Conservation (phyloP, 2,888 invertebrate species). For the Molorchus minor region DNA sequence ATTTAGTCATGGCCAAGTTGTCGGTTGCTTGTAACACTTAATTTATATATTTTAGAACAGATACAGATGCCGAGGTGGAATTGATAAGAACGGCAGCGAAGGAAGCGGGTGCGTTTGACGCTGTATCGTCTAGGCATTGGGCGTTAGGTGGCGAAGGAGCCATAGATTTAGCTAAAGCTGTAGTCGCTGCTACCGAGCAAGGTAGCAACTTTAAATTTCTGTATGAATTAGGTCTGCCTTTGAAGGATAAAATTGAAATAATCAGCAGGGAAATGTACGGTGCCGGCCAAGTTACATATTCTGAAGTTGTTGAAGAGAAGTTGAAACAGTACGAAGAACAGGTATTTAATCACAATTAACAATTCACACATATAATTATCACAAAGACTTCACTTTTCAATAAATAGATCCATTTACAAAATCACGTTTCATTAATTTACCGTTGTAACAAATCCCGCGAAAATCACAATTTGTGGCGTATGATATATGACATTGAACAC, state of each 20-base stretch:
- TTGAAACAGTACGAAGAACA: slow-evolving; percentile 77
- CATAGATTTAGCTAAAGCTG: slow-evolving; percentile 83
- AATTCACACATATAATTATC: too few species aligned
- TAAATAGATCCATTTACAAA: too few species aligned
- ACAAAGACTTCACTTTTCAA: too few species aligned
- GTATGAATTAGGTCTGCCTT: slow-evolving; percentile 74
- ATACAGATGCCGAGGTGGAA: slow-evolving; percentile 84
- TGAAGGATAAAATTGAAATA: slow-evolving; percentile 86
- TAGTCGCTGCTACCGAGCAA: slow-evolving; percentile 78
- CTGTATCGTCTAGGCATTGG: slow-evolving; percentile 92
- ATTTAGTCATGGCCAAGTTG: too few species aligned
- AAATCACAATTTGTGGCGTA: too few species aligned
- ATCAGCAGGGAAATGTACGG: slow-evolving; percentile 97
- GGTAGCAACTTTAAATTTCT: slow-evolving; percentile 73
- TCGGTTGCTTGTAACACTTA: too few species aligned
- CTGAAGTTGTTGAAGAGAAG: slow-evolving; percentile 75
- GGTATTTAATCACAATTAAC: too few species aligned
- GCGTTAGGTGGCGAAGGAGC: slow-evolving; percentile 90
- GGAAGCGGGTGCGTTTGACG: slow-evolving; percentile 85
- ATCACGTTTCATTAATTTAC: too few species aligned
- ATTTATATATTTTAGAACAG: too few species aligned
- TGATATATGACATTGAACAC: too few species aligned
- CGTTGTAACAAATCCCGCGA: too few species aligned
- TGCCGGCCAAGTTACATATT: slow-evolving; percentile 84
- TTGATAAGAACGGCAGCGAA: slow-evolving; percentile 77